These are phyloP conservation scores for Apodemus sylvaticus DNA, from an alignment of 2,113 vertebrate genomes.

Conservation along the genomic window DNA sequence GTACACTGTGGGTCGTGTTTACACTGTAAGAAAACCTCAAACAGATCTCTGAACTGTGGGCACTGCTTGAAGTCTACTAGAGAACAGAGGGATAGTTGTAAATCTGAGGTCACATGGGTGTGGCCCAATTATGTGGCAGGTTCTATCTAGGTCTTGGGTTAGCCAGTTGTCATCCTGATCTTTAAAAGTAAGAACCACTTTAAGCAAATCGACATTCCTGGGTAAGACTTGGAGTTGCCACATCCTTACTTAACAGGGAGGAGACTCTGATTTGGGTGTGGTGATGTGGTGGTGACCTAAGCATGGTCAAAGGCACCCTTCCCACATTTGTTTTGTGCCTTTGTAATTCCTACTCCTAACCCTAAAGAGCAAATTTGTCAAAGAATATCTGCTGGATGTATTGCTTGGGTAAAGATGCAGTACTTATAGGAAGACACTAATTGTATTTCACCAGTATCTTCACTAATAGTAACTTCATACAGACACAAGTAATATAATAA, in stretches of 20 bases:
- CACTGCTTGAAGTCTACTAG: neutral
- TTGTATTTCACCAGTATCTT: neutral
- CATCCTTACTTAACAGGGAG: neutral
- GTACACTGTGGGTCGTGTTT: neutral
- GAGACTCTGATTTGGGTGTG: neutral
- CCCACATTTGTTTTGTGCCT: neutral
- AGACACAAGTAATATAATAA: neutral
- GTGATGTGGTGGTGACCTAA: neutral
- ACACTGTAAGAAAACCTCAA: neutral
- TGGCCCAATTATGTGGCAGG: neutral
- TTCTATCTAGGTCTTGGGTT: neutral
- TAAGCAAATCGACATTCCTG: neutral
- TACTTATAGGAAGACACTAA: neutral
- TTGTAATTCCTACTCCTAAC: constrained; percentile 69
- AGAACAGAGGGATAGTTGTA: neutral
- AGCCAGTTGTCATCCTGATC: neutral
- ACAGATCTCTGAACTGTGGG: neutral
- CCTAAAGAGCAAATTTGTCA: constrained; percentile 92
- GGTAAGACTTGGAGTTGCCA: neutral
- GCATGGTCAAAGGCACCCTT: neutral
- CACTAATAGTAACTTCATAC: neutral
- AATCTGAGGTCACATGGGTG: neutral
- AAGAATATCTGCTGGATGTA: constrained; percentile 91
- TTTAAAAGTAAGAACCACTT: neutral
- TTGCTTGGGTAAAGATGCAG: constrained; percentile 79